Percentiles rank a stretch among this genome's conserved stretches.
phyloP scores from a whole-genome alignment of 2,113 vertebrate species.

The human region DNA sequence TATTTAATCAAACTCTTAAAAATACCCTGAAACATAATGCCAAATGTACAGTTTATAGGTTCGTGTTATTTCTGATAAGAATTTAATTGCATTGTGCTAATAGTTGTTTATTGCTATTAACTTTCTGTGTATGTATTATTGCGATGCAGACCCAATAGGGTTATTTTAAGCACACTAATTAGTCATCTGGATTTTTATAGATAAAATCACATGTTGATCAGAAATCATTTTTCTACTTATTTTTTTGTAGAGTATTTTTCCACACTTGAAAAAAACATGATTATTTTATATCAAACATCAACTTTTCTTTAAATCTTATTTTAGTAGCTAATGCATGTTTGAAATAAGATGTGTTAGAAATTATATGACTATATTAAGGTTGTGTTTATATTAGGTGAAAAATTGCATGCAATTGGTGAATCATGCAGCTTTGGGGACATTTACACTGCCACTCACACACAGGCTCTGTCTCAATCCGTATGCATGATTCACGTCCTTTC shows the following conservation, averaged over 20 bases:
- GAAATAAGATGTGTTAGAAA: conserved; percentile 66
- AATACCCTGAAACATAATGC: conserved; percentile 79
- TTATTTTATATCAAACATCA: conserved; percentile 85
- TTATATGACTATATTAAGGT: conserved; percentile 53
- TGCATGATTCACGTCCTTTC: conserved; percentile 52
- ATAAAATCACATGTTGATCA: conserved; percentile 83
- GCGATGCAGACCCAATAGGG: conserved; percentile 72
- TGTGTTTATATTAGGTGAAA: conserved; percentile 53
- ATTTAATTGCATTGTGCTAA: conserved; percentile 81
- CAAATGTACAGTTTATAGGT: conserved; percentile 87
- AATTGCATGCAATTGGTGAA: conserved; percentile 60
- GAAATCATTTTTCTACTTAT: conserved; percentile 88
- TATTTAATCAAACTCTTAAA: conserved; percentile 73
- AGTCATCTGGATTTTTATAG: conserved; percentile 82
- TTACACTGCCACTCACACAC: conserved; percentile 41
- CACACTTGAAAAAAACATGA: conserved; percentile 82
- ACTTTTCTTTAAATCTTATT: conserved; percentile 83
- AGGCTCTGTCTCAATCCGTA: conserved; percentile 1
- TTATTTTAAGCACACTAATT: conserved; percentile 80
- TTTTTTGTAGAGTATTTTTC: conserved; percentile 88
- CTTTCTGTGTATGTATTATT: conserved; percentile 78
- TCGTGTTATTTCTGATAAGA: conserved; percentile 82
- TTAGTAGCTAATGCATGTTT: conserved; percentile 76
- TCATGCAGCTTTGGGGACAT: neutral
- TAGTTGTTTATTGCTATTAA: conserved; percentile 79